These are phyloP conservation scores for Cebus imitator DNA, from an alignment of 2,113 vertebrate genomes.

Conservation along the genomic window DNA sequence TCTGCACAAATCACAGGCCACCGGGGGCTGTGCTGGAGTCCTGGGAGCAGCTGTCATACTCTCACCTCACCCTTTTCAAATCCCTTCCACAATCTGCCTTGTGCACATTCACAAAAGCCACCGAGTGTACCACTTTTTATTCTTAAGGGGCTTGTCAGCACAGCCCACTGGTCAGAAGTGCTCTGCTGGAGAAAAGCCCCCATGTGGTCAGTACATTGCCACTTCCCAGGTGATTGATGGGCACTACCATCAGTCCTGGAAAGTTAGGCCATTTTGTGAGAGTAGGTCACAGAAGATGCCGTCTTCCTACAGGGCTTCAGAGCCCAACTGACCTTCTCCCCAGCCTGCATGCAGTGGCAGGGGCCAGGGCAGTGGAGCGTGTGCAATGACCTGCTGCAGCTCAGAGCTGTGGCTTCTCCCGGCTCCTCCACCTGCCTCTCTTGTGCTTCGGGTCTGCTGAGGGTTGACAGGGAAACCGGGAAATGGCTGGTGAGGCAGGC, in stretches of 20 bases:
- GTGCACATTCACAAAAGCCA: neutral
- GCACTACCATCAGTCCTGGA: neutral
- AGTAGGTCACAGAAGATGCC: neutral
- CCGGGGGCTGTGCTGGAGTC: neutral
- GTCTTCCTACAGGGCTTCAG: neutral
- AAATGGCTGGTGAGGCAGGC: neutral
- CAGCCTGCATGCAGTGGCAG: accelerated
- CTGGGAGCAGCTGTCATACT: constrained; percentile 33
- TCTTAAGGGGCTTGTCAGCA: neutral
- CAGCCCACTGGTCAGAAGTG: neutral
- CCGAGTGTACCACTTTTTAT: neutral
- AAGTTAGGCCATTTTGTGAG: neutral
- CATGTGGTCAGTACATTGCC: neutral
- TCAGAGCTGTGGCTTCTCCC: neutral
- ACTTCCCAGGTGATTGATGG: neutral
- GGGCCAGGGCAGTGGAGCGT: neutral
- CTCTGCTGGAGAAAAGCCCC: neutral
- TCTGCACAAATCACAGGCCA: constrained; percentile 38
- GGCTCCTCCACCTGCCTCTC: neutral
- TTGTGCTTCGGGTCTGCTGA: neutral
- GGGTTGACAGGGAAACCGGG: neutral
- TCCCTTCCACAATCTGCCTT: neutral
- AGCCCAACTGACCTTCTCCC: neutral
- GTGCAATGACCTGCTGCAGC: neutral
- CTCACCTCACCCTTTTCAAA: neutral